phyloP scores from a whole-genome alignment of 2,797 vertebrate species.

The Choloepus didactylus region DNA sequence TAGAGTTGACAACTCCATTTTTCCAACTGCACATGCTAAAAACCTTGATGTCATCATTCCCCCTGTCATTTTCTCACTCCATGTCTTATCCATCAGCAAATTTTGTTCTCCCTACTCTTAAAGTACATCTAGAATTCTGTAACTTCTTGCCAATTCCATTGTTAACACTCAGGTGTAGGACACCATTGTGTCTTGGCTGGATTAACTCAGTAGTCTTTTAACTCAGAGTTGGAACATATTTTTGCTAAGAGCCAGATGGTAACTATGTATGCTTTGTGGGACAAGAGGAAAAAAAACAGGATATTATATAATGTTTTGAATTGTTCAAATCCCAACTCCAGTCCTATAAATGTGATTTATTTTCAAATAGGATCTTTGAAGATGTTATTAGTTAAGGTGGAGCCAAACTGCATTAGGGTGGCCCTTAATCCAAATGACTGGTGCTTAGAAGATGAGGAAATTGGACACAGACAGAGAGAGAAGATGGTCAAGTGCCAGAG shows the following conservation, averaged over 20 bases:
- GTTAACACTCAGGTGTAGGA: neutral
- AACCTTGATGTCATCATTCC: neutral
- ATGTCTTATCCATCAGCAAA: neutral
- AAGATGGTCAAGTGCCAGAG: no score
- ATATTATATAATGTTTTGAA: neutral
- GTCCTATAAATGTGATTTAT: no score
- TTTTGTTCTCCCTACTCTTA: neutral
- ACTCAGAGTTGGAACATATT: neutral
- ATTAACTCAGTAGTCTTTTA: neutral
- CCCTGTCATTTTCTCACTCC: neutral
- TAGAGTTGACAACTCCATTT: neutral
- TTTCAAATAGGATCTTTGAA: no score
- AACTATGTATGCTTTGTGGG: neutral
- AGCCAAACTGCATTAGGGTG: no score
- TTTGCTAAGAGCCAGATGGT: neutral
- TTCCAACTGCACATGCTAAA: neutral
- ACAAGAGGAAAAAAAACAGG: neutral
- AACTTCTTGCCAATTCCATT: neutral
- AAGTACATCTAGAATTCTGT: neutral
- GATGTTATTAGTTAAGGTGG: no score
- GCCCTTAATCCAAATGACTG: no score
- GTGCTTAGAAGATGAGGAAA: no score
- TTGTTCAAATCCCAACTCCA: no score
- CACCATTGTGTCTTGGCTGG: neutral
- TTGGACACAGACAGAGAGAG: no score